phyloP scores from a whole-genome alignment of 2,888 invertebrate species.

The Cheilosia grossa region DNA sequence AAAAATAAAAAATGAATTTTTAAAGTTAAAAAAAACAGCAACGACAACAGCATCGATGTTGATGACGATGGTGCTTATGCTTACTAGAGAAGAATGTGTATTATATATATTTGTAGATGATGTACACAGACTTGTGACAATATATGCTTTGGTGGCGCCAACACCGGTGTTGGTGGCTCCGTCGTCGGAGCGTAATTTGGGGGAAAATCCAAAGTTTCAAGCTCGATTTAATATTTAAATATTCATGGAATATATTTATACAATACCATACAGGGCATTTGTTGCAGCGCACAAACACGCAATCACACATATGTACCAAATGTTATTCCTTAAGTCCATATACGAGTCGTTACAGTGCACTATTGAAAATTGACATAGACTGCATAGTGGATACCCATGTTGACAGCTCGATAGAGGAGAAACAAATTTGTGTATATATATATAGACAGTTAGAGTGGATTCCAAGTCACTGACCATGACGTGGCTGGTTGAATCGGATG shows the following conservation, averaged over 20 bases:
- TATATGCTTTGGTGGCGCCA: neutral
- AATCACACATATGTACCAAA: neutral
- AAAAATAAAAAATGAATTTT: too few species aligned
- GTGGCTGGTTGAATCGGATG: slow-evolving; percentile 14
- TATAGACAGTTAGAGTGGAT: slow-evolving; percentile 14
- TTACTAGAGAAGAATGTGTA: slow-evolving; percentile 8
- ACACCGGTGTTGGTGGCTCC: neutral
- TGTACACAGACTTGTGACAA: neutral
- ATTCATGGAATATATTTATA: slow-evolving; percentile 59
- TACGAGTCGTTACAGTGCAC: slow-evolving; percentile 6
- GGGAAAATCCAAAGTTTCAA: slow-evolving; percentile 60
- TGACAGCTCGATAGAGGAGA: neutral
- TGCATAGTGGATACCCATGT: neutral
- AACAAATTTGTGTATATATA: neutral
- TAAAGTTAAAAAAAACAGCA: too few species aligned
- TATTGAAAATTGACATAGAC: slow-evolving; percentile 42
- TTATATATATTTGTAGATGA: neutral
- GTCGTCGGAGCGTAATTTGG: slow-evolving; percentile 32
- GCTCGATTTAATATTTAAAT: slow-evolving; percentile 62
- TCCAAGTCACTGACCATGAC: slow-evolving; percentile 37
- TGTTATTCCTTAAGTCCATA: neutral
- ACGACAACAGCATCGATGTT: too few species aligned
- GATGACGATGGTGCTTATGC: too few species aligned
- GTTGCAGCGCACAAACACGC: slow-evolving; percentile 16
- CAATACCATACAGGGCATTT: slow-evolving; percentile 28